Evolutionary conservation across 2,113 vertebrate species (phyloP).

Genomic region (Hirundichthys speculiger): DNA sequence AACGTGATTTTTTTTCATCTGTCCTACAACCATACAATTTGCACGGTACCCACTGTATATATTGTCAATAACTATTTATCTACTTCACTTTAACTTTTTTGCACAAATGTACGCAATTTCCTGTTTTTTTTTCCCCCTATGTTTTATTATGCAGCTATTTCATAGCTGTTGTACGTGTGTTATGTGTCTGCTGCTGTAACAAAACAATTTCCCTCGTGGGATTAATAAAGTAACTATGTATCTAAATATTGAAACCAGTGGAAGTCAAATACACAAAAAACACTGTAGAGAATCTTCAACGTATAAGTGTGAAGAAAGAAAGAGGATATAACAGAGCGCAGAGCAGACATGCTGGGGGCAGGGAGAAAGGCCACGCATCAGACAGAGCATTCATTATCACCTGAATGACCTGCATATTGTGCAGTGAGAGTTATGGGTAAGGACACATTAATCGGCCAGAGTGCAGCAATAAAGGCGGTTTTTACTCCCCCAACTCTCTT

Average conservation of each 20-base stretch:
- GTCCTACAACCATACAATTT: no score
- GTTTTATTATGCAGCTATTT: no score
- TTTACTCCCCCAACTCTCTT: constrained; percentile 43
- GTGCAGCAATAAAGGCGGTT: constrained; percentile 63
- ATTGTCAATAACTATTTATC: no score
- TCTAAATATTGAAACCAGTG: constrained; percentile 34
- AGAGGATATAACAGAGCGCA: constrained; percentile 20
- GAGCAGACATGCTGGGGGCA: constrained; percentile 44
- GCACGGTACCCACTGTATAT: no score
- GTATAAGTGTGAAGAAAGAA: constrained; percentile 25
- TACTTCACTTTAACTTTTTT: no score
- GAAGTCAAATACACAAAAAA: constrained; percentile 15
- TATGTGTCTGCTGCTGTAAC: no score
- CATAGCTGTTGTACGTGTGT: no score
- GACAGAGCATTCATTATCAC: constrained; percentile 75
- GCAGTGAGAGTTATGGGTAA: constrained; percentile 71
- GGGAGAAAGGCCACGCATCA: constrained; percentile 61
- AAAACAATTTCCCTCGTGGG: no score
- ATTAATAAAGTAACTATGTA: no score
- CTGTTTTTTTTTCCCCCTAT: no score
- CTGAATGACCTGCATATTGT: constrained; percentile 68
- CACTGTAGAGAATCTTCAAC: constrained; percentile 8
- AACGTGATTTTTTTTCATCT: no score
- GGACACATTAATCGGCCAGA: constrained; percentile 70
- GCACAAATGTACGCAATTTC: no score